These are phyloP conservation scores for Jaculus jaculus DNA, from an alignment of 2,113 vertebrate genomes.

Conservation along the genomic window DNA sequence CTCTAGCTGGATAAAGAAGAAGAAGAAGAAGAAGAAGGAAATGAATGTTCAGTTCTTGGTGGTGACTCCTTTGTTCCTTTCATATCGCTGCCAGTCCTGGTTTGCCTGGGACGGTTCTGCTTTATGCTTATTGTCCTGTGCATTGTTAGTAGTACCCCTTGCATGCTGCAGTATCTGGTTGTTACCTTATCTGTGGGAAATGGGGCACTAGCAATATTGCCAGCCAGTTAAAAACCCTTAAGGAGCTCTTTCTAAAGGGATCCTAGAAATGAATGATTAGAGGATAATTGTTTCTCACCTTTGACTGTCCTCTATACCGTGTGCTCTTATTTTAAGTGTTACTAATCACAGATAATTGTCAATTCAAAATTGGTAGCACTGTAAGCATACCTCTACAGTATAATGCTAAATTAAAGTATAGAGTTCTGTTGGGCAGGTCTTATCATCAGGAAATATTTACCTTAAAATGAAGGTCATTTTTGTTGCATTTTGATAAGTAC, in stretches of 20 bases:
- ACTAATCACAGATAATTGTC: not conserved
- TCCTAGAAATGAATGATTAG: not conserved
- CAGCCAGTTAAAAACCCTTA: not conserved
- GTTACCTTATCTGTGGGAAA: not conserved
- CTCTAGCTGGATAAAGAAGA: no score
- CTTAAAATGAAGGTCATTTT: constrained; percentile 50
- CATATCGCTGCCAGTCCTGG: not conserved
- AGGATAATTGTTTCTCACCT: not conserved
- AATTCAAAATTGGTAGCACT: not conserved
- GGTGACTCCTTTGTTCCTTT: not conserved
- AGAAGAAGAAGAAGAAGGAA: not conserved
- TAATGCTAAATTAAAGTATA: constrained; percentile 18
- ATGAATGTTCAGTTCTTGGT: constrained; percentile 1
- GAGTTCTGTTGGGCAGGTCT: not conserved
- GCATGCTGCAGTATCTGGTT: not conserved
- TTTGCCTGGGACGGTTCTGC: not conserved
- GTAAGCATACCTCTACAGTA: not conserved
- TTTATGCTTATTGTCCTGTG: not conserved
- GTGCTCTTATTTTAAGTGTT: constrained; percentile 2
- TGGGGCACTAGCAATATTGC: not conserved
- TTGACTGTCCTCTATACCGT: not conserved
- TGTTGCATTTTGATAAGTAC: constrained; percentile 44
- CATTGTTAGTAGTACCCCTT: not conserved
- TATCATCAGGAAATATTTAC: constrained; percentile 21
- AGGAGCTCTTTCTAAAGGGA: not conserved